These are phyloP conservation scores for Hipparchia sbordonii DNA, from an alignment of 2,888 invertebrate genomes.

Conservation along the genomic window DNA sequence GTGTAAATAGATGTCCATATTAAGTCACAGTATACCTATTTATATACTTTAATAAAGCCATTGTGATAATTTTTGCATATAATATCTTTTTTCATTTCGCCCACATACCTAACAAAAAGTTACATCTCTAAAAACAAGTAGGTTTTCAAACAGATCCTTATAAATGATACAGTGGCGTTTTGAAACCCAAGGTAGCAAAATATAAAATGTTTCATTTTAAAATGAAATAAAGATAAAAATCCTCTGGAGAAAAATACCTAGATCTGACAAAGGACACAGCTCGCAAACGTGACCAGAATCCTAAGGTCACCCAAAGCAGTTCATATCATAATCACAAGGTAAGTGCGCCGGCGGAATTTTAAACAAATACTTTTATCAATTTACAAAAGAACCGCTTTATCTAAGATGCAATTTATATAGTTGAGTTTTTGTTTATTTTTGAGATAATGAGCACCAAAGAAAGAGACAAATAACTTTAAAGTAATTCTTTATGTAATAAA, in stretches of 20 bases:
- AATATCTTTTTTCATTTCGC: conserved; percentile 57
- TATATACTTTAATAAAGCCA: conserved; percentile 83
- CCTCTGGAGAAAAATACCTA: conserved; percentile 47
- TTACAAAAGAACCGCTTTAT: conserved; percentile 35
- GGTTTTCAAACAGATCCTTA: neutral
- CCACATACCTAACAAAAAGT: conserved; percentile 10
- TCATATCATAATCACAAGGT: conserved; percentile 66
- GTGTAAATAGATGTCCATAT: conserved; percentile 80
- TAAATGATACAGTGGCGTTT: neutral
- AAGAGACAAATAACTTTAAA: neutral
- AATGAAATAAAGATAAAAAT: conserved; percentile 25
- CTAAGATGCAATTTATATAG: conserved; percentile 29
- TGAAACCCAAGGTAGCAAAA: conserved; percentile 6
- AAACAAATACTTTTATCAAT: conserved; percentile 47
- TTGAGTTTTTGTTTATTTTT: conserved; percentile 15
- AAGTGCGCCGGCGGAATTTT: conserved; percentile 64
- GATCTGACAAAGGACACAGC: conserved; percentile 66
- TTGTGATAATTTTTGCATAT: conserved; percentile 82
- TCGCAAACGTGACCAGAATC: conserved; percentile 68
- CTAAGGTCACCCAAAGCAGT: conserved; percentile 49
- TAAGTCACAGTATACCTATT: conserved; percentile 82
- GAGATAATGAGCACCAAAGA: conserved; percentile 18
- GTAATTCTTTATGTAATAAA: neutral
- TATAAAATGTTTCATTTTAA: conserved; percentile 11
- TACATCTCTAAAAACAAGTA: neutral